Base-by-base conservation (phyloP, 2,888 invertebrate species). In the Euplagia quadripunctaria region DNA sequence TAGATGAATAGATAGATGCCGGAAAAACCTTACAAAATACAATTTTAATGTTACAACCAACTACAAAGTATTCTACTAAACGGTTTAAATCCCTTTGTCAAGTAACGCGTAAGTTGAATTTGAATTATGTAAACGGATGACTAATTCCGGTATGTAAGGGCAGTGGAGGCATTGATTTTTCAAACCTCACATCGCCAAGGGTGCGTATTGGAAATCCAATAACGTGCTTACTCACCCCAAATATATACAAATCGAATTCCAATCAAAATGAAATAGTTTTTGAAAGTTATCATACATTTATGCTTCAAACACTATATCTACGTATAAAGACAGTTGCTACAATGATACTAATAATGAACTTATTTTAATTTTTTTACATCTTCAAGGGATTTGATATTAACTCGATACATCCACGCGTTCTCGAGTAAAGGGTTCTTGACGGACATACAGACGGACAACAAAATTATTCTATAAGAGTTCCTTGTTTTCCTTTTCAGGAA, bases 191-290 rank as follows among this genome's bases (percentile, higher is more conserved):
- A 84, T 83, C 79, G 82, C 82, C 85, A 86, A 89, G 92, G 94
- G 92, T 89, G 88, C 84, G 81, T 81, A 77, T 74, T 88, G 90
- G 92, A 92, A 93, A 92, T 93, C 92, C 83, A 92, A 94, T 91
- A 92, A 91, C 85, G 87, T 84, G 74, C 82, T 79, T 84, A 79
- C 86, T 89, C 89, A 89, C 89, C 89, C 89, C 81, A 85, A 90
- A 90, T 89, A 89, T 85, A 87, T 84, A 86, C 88, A 90, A 91
- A 92, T 92, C 87, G 87, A 91, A 90, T 91, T 87, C 86, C 88
- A 90, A 92, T 93, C 91, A 92, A 87, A 72, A 71, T 74, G 75
- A 75, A 83, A 85, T 79, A 76, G 75, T 79, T 82, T 78, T 70
- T 63, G 71, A 76, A 80, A 79, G 67, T 78, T 76, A 46, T 49